Conservation (phyloP, 2,113 vertebrate genomes). For the Mobula hypostoma region DNA sequence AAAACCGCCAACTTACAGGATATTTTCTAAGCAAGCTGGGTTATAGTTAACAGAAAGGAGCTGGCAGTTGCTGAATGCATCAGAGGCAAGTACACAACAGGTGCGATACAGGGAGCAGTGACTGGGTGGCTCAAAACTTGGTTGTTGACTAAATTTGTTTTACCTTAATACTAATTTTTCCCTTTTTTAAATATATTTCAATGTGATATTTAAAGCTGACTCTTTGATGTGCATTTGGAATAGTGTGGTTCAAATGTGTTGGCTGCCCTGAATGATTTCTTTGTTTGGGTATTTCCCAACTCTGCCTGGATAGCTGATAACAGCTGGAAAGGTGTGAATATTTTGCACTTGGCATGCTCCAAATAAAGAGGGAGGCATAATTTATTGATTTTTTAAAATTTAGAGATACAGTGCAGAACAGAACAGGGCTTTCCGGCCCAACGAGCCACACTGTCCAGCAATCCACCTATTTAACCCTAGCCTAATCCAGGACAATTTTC, state of each 20-base stretch:
- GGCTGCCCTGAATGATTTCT: conserved; percentile 24
- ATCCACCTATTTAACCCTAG: too few relatives aligned
- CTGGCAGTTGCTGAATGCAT: neutral
- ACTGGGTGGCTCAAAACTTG: neutral
- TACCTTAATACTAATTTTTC: neutral
- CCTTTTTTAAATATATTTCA: neutral
- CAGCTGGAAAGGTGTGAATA: neutral
- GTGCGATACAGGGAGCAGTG: neutral
- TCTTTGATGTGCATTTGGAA: conserved; percentile 22
- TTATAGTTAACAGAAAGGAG: neutral
- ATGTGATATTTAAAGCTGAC: neutral
- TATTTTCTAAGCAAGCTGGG: neutral
- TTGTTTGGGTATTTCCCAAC: conserved; percentile 31
- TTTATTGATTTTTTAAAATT: too few relatives aligned
- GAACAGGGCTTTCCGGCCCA: too few relatives aligned
- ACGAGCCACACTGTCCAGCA: too few relatives aligned
- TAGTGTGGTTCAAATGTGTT: conserved; percentile 15
- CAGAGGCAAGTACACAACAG: neutral
- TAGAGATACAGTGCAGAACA: too few relatives aligned
- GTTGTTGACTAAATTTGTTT: conserved; percentile 19
- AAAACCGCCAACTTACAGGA: neutral
- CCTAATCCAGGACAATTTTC: too few relatives aligned
- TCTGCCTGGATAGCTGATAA: conserved; percentile 8
- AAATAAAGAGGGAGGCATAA: neutral
- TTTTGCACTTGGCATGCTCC: neutral